A percentile compares a stretch with the other conserved stretches of the same genome.
Conservation (phyloP, 2,797 vertebrate genomes). For the Oreonectes daqikongensis region DNA sequence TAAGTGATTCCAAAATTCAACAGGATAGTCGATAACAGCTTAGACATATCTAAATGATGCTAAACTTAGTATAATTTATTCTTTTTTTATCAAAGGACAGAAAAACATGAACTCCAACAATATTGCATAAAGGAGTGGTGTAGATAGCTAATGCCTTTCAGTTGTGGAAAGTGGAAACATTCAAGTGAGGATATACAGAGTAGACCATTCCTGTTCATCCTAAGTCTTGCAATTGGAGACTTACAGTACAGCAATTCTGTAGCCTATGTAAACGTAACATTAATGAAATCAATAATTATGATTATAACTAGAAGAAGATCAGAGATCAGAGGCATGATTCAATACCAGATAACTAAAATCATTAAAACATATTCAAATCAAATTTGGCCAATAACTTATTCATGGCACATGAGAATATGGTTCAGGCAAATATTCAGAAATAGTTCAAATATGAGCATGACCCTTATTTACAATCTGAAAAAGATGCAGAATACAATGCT, state of each 20-base stretch:
- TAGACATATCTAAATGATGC: conserved; percentile 3
- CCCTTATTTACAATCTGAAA: conserved; percentile 42
- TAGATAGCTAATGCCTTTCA: conserved; percentile 8
- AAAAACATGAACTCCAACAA: conserved; percentile 2
- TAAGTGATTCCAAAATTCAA: conserved; percentile 13
- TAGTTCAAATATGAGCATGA: background rate
- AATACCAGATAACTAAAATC: too few species aligned
- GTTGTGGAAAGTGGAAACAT: conserved; percentile 5
- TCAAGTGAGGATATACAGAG: background rate
- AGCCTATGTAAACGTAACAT: background rate
- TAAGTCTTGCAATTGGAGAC: background rate
- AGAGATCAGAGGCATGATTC: too few species aligned
- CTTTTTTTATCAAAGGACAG: conserved; percentile 4
- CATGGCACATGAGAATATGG: background rate
- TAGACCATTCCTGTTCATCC: conserved; percentile 3
- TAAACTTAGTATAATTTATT: conserved; percentile 1
- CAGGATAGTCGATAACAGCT: conserved; percentile 37
- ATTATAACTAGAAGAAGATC: too few species aligned
- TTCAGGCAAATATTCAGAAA: background rate
- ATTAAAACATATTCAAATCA: too few species aligned
- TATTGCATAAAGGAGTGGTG: conserved; percentile 21
- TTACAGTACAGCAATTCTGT: background rate
- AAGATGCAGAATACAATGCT: conserved; percentile 67
- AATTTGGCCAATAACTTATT: background rate
- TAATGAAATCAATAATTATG: too few species aligned